Evolutionary conservation across 1,140 invertebrate species (phyloP).

Genomic region (Tetragnatha versicolor): DNA sequence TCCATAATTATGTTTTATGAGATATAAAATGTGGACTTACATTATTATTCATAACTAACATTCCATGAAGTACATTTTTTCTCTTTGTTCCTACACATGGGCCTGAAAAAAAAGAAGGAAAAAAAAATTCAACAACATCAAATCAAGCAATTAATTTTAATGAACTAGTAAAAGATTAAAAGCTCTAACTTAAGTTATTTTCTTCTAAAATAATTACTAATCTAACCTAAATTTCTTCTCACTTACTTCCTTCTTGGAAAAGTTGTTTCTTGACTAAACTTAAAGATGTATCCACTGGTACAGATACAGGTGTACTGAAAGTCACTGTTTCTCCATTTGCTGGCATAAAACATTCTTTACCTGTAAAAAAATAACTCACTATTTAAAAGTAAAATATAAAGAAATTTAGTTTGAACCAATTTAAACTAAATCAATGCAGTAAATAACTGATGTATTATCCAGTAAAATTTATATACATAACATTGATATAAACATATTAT

Average conservation of each 20-base stretch:
- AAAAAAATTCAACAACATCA: neutral
- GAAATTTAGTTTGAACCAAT: neutral
- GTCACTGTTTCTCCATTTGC: slow-evolving; percentile 94
- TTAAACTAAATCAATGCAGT: neutral
- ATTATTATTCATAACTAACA: slow-evolving; percentile 89
- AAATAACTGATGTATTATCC: too few relatives aligned
- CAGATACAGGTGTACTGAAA: slow-evolving; percentile 84
- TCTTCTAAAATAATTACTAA: neutral
- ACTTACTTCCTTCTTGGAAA: slow-evolving; percentile 25
- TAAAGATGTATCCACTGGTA: slow-evolving; percentile 88
- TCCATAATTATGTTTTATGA: too few relatives aligned
- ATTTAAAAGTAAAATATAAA: neutral
- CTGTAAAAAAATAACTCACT: slow-evolving; percentile 45
- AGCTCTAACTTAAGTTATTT: neutral
- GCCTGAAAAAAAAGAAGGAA: slow-evolving; percentile 1
- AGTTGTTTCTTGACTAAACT: slow-evolving; percentile 72
- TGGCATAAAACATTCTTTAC: slow-evolving; percentile 91
- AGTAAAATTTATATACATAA: too few relatives aligned
- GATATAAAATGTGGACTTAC: slow-evolving; percentile 63
- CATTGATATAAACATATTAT: too few relatives aligned
- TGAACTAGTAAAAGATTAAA: neutral
- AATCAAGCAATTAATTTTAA: neutral
- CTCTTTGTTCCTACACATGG: slow-evolving; percentile 76
- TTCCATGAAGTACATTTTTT: slow-evolving; percentile 83
- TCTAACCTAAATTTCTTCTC: neutral